phyloP scores from a whole-genome alignment of 2,113 vertebrate species.

The Sigmodon hispidus region DNA sequence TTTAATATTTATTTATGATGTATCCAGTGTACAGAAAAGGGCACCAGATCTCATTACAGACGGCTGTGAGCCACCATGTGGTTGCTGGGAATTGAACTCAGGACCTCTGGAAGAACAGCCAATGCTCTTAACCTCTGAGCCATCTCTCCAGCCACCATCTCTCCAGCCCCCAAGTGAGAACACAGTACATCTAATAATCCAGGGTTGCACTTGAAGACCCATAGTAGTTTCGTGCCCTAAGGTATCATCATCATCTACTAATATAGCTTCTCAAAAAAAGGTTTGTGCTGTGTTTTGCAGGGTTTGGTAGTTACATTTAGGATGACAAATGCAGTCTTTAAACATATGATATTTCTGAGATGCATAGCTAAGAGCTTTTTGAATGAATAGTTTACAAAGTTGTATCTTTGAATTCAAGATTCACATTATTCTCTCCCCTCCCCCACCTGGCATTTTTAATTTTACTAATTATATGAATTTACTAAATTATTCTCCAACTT shows the following conservation, averaged over 20 bases:
- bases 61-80: no score
- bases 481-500: neutral
- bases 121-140: no score
- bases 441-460: neutral
- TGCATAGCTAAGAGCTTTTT: neutral
- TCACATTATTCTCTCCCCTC: neutral
- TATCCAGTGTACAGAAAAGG: no score
- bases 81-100: no score
- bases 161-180: no score
- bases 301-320: neutral
- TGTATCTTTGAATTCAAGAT: neutral
- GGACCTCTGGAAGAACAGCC: no score
- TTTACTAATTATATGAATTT: neutral
- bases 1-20: no score
- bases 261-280: neutral
- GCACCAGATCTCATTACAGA: no score
- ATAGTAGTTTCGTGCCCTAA: neutral
- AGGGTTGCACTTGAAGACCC: neutral
- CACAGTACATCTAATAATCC: neutral
- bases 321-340: neutral
- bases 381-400: neutral
- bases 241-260: neutral
- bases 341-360: neutral
- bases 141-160: no score
- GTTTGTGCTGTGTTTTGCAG: neutral